phyloP scores from a whole-genome alignment of 2,113 vertebrate genomes.

The Anolis sagrei region DNA sequence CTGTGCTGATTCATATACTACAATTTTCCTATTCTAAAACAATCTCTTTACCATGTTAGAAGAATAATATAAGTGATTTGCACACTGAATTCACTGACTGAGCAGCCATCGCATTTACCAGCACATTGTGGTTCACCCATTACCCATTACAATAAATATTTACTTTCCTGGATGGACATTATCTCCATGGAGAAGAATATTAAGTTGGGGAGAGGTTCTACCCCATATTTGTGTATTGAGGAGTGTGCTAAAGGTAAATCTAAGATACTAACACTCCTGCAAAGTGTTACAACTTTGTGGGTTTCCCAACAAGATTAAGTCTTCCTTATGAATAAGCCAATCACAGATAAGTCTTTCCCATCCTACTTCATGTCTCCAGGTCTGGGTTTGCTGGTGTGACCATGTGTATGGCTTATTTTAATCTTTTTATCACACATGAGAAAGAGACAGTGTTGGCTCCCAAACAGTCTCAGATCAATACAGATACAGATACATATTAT shows the following conservation, averaged over 20 bases:
- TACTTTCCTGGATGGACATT: not conserved
- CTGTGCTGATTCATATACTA: not conserved
- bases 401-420: conserved; percentile 61
- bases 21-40: not conserved
- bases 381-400: conserved; percentile 27
- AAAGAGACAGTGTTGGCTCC: conserved; percentile 8
- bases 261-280: not conserved
- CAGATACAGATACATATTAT: conserved; percentile 4
- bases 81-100: not conserved
- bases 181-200: not conserved
- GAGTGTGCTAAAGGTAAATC: not conserved
- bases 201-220: not conserved
- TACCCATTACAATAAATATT: not conserved
- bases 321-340: not conserved
- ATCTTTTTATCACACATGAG: conserved; percentile 38
- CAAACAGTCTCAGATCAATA: conserved; percentile 17
- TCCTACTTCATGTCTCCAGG: not conserved
- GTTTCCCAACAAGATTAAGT: not conserved
- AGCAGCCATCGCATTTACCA: not conserved
- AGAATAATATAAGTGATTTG: not conserved
- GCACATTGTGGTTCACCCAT: not conserved
- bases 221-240: not conserved
- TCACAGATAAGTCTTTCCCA: not conserved
- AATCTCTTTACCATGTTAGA: not conserved
- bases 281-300: conserved; percentile 6